phyloP scores from a whole-genome alignment of 2,113 vertebrate genomes.

The Ovis aries region DNA sequence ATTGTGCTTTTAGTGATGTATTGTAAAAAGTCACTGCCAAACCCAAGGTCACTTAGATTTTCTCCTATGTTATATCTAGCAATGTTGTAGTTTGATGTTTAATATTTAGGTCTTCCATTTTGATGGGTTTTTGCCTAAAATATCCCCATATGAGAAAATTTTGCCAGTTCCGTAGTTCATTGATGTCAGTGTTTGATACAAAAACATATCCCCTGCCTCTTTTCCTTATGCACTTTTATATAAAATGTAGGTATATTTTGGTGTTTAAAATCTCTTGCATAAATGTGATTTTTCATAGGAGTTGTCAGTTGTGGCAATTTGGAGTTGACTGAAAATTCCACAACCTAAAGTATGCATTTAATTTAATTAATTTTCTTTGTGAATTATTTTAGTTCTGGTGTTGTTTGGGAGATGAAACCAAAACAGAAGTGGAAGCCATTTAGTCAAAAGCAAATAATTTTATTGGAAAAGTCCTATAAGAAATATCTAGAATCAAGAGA shows the following conservation, averaged over 20 bases:
- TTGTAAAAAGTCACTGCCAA: background rate
- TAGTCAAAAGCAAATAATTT: constrained; percentile 91
- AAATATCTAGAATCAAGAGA: constrained; percentile 73
- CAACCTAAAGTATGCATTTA: background rate
- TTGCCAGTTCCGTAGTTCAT: background rate
- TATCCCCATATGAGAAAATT: background rate
- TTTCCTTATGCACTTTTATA: background rate
- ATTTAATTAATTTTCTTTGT: constrained; percentile 50
- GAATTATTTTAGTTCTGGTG: constrained; percentile 87
- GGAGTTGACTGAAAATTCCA: background rate
- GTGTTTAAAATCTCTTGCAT: background rate
- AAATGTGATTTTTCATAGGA: background rate
- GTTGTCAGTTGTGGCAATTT: background rate
- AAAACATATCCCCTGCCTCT: background rate
- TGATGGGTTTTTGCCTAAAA: background rate
- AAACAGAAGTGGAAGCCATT: constrained; percentile 95
- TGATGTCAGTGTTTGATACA: background rate
- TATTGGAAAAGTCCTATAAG: constrained; percentile 91
- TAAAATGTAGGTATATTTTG: background rate
- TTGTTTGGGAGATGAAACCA: constrained; percentile 94
- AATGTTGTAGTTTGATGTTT: background rate
- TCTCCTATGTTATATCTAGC: background rate
- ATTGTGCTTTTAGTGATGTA: background rate
- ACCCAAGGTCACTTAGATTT: background rate
- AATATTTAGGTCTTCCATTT: background rate